Base-by-base conservation (phyloP, 2,888 invertebrate genomes). In the Andrena trimmerana region DNA sequence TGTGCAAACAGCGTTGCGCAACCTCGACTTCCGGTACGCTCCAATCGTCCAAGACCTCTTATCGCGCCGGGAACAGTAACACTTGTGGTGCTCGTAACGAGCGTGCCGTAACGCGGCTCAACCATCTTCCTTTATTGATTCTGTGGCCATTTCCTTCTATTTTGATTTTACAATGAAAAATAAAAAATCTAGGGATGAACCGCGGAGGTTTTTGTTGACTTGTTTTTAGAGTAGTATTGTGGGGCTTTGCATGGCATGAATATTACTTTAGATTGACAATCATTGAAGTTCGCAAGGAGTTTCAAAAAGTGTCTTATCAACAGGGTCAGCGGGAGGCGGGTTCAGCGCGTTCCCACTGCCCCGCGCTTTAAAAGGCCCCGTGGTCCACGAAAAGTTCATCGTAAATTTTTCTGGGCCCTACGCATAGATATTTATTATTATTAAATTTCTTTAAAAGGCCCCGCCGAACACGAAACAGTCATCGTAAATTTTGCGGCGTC, bases 21-120 rank as follows among this genome's bases (percentile, higher is more conserved):
- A 80, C 42, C 57, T n/a, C 33, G 20, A 42, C 71, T 88, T 87
- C 88, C 88, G 86, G 81, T 48, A 13, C 13, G 29, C 59, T 48
- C 33, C n/a, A 13, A 67, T 20, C 31, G 60, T 20, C 29, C 0
- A 33, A 50, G 63, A 42, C 13, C 69, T 83, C 62, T 84, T 79
- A 75, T 75, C 68, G 16, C 62, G 13, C 27, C 42, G 16, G 75
- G 24, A 84, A 79, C 68, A 78, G 75, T 72, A 84, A 83, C 70
- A 69, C 48, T 76, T n/a, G 62, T 60, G 29, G 20, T 13, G 54
- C 8, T 48, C 13, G 27, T 13, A 48, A 62, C 20, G 24, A 27
- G 20, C 24, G 10, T 2, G 24, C 60, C 48, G 4, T 42, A 31
- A 16, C 57, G 48, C 10, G 33, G 29, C 4, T 5, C n/a, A 20